A percentile compares a stretch with the other conserved stretches of the same genome.
phyloP scores from a whole-genome alignment of 2,113 vertebrate genomes.

The Anser brachyrhynchus region DNA sequence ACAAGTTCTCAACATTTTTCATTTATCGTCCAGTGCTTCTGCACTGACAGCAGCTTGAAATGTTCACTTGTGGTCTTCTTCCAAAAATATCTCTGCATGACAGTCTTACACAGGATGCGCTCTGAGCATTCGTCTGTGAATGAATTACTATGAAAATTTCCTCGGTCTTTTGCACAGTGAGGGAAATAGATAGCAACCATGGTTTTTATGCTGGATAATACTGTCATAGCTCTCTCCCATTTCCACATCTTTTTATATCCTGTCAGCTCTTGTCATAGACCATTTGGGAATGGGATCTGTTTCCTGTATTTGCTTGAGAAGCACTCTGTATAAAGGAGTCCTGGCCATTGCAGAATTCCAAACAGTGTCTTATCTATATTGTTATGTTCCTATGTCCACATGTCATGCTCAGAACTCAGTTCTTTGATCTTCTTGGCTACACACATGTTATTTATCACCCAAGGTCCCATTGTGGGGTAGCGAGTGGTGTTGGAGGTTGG shows the following conservation, averaged over 20 bases:
- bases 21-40: neutral
- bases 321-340: neutral
- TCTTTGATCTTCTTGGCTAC: neutral
- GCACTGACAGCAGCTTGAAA: neutral
- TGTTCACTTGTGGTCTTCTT: neutral
- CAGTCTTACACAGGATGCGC: neutral
- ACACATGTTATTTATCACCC: neutral
- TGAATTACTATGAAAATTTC: neutral
- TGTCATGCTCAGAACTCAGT: neutral
- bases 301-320: neutral
- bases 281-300: neutral
- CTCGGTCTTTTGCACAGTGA: neutral
- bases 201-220: neutral
- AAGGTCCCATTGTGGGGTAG: neutral
- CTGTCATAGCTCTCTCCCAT: neutral
- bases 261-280: neutral
- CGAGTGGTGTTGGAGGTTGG: neutral
- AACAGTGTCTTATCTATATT: neutral
- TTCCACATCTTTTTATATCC: neutral
- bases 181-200: neutral
- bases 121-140: neutral
- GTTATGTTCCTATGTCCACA: rapidly evolving
- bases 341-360: neutral
- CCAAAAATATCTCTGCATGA: neutral
- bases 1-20: neutral